Percentiles rank a stretch among this genome's conserved stretches.
Conservation (phyloP, 2,113 vertebrate genomes). For the Ageneiosus marmoratus region DNA sequence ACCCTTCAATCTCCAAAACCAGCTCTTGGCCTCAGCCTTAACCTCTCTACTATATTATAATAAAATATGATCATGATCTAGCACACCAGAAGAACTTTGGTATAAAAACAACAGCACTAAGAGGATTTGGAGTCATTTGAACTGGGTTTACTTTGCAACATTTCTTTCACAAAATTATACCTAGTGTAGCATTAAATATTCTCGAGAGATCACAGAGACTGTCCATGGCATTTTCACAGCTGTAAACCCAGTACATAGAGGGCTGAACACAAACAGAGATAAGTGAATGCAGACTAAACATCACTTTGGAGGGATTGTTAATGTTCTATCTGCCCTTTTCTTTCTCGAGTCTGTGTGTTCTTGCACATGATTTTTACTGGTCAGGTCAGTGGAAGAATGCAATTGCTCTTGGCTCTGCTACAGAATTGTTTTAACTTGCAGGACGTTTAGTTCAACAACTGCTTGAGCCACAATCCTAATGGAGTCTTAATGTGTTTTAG, state of each 20-base stretch:
- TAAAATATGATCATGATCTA: not conserved
- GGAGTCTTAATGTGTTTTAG: constrained; percentile 6
- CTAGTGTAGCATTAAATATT: not conserved
- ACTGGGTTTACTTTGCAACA: not conserved
- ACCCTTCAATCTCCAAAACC: not conserved
- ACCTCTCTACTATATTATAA: not conserved
- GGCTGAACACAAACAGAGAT: constrained; percentile 11
- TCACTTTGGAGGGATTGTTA: constrained; percentile 9
- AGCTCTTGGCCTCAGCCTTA: not conserved
- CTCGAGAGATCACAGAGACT: not conserved
- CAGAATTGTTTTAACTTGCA: not conserved
- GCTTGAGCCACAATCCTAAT: not conserved
- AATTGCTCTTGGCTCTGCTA: not conserved
- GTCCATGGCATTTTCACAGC: not conserved
- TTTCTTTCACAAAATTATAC: not conserved
- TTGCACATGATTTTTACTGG: not conserved
- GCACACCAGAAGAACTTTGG: not conserved
- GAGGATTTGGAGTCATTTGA: not conserved
- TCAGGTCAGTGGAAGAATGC: not conserved
- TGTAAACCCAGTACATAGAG: constrained; percentile 22
- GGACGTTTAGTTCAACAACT: not conserved
- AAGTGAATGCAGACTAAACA: constrained; percentile 37
- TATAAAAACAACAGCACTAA: not conserved
- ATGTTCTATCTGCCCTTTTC: not conserved
- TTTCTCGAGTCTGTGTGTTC: not conserved